A percentile compares a stretch with the other conserved stretches of the same genome.
These are phyloP conservation scores for Aporophyla lueneburgensis DNA, from an alignment of 2,888 invertebrate genomes.

Conservation along the genomic window DNA sequence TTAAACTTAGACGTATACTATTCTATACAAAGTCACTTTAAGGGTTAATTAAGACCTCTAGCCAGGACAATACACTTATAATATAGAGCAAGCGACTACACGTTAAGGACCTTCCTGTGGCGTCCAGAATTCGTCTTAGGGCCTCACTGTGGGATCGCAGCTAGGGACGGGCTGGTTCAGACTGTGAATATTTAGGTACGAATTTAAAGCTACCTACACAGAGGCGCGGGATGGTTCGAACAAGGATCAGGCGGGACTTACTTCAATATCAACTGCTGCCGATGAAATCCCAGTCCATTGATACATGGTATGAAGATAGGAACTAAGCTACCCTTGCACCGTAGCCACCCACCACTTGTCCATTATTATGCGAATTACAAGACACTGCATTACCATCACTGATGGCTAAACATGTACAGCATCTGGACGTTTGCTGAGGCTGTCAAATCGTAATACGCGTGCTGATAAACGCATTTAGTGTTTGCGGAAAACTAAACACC, in stretches of 20 bases:
- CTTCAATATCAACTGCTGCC: background rate
- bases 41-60: too few species aligned
- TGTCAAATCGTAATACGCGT: background rate
- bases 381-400: background rate
- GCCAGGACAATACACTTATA: background rate
- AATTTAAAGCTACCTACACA: background rate
- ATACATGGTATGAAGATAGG: conserved; percentile 6
- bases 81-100: background rate
- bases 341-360: background rate
- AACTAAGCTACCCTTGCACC: background rate
- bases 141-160: background rate
- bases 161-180: background rate
- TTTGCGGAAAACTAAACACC: background rate
- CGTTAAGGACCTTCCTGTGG: background rate
- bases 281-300: conserved; percentile 18
- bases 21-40: too few species aligned
- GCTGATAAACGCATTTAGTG: background rate
- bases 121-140: background rate
- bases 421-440: background rate
- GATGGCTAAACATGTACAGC: background rate
- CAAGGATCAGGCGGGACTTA: conserved; percentile 2
- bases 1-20: too few species aligned
- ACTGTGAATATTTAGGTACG: background rate
- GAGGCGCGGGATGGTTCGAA: too few species aligned
- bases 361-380: background rate